These are phyloP conservation scores for Ceratosolen solmsi DNA, from an alignment of 1,140 invertebrate genomes.

Conservation along the genomic window DNA sequence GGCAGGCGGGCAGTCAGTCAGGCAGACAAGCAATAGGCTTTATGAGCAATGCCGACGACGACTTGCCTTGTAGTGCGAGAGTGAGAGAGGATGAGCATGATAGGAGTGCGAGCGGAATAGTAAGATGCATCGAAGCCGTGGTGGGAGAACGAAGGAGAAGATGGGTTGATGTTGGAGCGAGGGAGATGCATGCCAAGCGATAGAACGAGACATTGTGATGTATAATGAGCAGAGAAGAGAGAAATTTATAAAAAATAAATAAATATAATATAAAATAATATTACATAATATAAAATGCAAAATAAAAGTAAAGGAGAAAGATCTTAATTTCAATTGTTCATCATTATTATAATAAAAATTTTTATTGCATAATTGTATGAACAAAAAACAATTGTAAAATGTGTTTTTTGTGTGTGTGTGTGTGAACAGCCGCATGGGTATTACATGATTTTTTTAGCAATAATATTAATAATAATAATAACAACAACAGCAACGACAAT, in stretches of 20 bases:
- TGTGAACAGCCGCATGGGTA: too few species aligned
- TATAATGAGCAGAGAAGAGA: constrained; percentile 26
- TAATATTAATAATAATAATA: too few species aligned
- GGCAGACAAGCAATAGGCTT: neutral
- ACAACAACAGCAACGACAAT: too few species aligned
- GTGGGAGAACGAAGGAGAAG: neutral
- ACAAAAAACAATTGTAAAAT: too few species aligned
- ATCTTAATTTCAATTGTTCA: too few species aligned
- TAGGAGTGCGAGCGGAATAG: neutral
- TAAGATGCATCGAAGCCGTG: neutral
- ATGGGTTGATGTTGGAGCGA: neutral
- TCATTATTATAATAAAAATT: too few species aligned
- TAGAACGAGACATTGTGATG: neutral
- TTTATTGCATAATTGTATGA: too few species aligned
- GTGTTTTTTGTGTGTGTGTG: too few species aligned
- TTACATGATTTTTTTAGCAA: too few species aligned
- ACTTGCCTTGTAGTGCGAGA: neutral
- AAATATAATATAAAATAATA: too few species aligned
- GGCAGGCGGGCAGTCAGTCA: too few species aligned
- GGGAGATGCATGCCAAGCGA: neutral
- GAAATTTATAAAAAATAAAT: constrained; percentile 18
- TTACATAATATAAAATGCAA: too few species aligned
- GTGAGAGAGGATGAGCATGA: constrained; percentile 3
- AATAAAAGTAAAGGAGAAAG: neutral
- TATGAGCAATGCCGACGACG: constrained; percentile 18